Evolutionary conservation across 1,140 invertebrate species (phyloP).

Genomic region (Drosophila sp.): DNA sequence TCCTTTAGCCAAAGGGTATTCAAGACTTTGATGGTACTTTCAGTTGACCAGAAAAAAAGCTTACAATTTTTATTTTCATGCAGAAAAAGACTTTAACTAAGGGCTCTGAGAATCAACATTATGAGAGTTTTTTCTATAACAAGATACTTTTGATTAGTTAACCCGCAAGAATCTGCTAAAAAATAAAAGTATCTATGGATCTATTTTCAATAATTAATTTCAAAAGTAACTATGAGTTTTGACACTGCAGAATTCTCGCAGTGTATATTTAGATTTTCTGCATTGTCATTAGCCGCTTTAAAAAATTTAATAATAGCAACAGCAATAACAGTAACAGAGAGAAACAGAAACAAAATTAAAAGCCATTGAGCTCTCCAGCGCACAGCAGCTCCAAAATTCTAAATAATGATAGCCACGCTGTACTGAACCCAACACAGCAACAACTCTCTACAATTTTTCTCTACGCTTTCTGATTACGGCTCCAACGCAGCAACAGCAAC

Average conservation of each 20-base stretch:
- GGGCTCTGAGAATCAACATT: no score
- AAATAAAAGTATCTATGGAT: no score
- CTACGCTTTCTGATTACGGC: constrained; percentile 65
- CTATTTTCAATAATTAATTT: no score
- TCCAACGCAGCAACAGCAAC: constrained; percentile 10
- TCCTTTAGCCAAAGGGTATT: no score
- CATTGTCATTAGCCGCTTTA: constrained; percentile 59
- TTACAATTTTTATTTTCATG: no score
- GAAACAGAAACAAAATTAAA: constrained; percentile 28
- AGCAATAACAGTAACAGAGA: constrained; percentile 36
- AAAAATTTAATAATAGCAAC: constrained; percentile 65
- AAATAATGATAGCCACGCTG: constrained; percentile 68
- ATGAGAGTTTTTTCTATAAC: no score
- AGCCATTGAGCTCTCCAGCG: constrained; percentile 24
- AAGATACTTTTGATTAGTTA: no score
- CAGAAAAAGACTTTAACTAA: no score
- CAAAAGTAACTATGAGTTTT: no score
- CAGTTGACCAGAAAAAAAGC: no score
- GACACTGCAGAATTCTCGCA: not conserved
- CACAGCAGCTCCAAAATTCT: constrained; percentile 31
- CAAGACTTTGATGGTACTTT: no score
- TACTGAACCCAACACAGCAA: constrained; percentile 37
- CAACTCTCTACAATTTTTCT: constrained; percentile 33
- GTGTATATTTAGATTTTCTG: constrained; percentile 42
- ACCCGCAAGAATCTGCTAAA: no score